Evolutionary conservation across 2,888 invertebrate species (phyloP).

Genomic region (Hoplodrina blanda): DNA sequence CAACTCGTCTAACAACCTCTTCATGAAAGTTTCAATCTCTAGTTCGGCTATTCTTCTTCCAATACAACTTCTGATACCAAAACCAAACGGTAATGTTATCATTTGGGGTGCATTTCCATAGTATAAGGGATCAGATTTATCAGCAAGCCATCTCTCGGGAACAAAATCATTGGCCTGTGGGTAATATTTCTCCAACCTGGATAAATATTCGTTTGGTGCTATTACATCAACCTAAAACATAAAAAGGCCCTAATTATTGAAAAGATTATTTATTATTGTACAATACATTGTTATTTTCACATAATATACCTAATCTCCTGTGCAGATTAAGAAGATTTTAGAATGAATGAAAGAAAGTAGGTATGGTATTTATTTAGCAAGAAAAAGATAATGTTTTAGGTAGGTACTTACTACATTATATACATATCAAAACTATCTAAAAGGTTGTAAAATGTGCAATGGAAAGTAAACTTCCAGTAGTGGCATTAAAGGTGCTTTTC

Average conservation of each 20-base stretch:
- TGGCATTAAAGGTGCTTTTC: too few relatives aligned
- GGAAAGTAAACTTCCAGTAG: too few relatives aligned
- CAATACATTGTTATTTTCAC: too few relatives aligned
- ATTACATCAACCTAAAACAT: conserved; percentile 93
- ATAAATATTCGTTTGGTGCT: conserved; percentile 93
- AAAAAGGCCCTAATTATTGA: neutral
- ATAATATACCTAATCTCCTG: too few relatives aligned
- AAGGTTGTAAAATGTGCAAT: too few relatives aligned
- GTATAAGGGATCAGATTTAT: conserved; percentile 83
- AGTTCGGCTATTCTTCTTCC: conserved; percentile 94
- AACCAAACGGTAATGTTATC: conserved; percentile 92
- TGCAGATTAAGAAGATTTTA: too few relatives aligned
- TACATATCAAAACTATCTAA: too few relatives aligned
- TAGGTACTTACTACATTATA: too few relatives aligned
- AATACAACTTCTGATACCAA: conserved; percentile 92
- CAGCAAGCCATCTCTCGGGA: conserved; percentile 93
- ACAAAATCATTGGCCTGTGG: conserved; percentile 89
- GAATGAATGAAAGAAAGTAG: too few relatives aligned
- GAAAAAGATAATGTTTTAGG: too few relatives aligned
- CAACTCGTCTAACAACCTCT: conserved; percentile 76
- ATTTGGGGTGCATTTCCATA: conserved; percentile 90
- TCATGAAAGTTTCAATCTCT: conserved; percentile 91
- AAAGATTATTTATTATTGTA: neutral
- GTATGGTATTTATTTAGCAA: too few relatives aligned
- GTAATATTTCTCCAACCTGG: conserved; percentile 89